Base-by-base conservation (phyloP, 2,113 vertebrate species). In the Chaetodon auriga region DNA sequence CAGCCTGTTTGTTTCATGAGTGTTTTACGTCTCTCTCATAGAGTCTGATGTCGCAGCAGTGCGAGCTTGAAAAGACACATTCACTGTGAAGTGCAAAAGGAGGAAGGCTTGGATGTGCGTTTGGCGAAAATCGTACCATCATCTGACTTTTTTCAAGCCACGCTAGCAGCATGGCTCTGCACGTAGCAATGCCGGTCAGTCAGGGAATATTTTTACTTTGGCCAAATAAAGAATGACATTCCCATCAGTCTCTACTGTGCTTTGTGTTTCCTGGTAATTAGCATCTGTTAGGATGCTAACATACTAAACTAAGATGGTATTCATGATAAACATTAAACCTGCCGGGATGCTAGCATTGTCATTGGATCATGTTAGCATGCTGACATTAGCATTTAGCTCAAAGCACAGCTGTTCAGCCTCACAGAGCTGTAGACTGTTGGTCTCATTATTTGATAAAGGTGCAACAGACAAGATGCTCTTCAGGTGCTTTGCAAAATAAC, bases 1-100 rank as follows among this genome's bases (percentile, higher is more conserved):
- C 68, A 81, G 78, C 30, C 65, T 55, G 76, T 84, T 87, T 89
- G 68, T 82, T 66, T 74, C 66, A 61, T 76, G 43, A 19, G 23
- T 61, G 54, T 38, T 72, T 45, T 68, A 65, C 63, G 49, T 43
- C 35, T 53, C 21, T 66, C 8, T 18, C 15, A 16, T 21, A 45
- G 6, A 5, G 15, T 55, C 53, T 60, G 60, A 74, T 62, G 25
- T 30, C 21, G 35, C 55, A 16, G 45, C 14, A 18, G 13, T 13
- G 21, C 0, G 3, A 25, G 11, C 48, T 83, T 1, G 0, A 43
- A 18, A 30, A 65, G 49, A 57, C 2, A 54, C 8, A 48, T 25
- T 48, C 2, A 2, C 25, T 25, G 15, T n/a, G 16, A 53, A 65
- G 36, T 2, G 4, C 16, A 2, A 64, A 30, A 21, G 19, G 21